These are phyloP conservation scores for Listronotus bonariensis DNA, from an alignment of 1,140 invertebrate species.

Conservation along the genomic window DNA sequence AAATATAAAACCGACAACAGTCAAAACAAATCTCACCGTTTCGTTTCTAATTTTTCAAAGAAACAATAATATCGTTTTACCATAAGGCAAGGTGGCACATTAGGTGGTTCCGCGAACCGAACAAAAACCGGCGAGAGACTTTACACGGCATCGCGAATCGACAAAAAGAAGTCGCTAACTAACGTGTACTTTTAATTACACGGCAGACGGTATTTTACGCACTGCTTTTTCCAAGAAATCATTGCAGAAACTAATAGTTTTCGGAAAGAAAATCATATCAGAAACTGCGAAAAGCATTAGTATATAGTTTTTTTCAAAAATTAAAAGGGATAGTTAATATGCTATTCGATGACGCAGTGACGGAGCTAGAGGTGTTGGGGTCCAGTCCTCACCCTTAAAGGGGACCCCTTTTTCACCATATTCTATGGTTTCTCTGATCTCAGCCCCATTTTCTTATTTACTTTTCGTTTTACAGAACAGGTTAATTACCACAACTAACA, in stretches of 20 bases:
- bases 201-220: constrained; percentile 11
- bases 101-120: constrained; percentile 23
- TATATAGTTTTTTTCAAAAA: too few species aligned
- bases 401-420: too few species aligned
- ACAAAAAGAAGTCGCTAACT: constrained; percentile 28
- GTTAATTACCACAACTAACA: too few species aligned
- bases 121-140: constrained; percentile 23
- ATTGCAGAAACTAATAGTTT: background rate
- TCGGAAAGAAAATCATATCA: too few species aligned
- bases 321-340: too few species aligned
- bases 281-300: too few species aligned
- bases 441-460: too few species aligned
- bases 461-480: too few species aligned
- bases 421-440: too few species aligned
- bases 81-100: constrained; percentile 17
- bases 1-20: background rate
- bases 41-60: constrained; percentile 8
- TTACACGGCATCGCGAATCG: constrained; percentile 29
- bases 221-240: constrained; percentile 21
- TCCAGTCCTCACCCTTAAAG: too few species aligned
- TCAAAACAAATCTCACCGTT: constrained; percentile 10
- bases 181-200: constrained; percentile 31
- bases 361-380: too few species aligned
- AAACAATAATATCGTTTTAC: constrained; percentile 18
- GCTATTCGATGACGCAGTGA: too few species aligned